phyloP scores from a whole-genome alignment of 1,140 invertebrate species.

The Zaprionus gabonicus region DNA sequence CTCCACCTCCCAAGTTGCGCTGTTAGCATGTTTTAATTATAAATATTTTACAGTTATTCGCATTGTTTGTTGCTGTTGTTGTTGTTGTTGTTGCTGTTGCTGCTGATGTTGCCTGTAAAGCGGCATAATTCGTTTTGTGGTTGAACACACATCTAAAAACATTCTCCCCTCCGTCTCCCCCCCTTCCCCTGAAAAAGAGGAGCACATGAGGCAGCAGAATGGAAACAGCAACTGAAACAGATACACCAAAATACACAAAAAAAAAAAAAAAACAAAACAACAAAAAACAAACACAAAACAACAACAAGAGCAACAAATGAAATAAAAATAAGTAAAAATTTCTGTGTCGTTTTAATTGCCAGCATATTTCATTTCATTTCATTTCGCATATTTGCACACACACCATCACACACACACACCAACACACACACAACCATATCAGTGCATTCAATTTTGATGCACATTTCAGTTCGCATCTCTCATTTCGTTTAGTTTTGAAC shows the following conservation, averaged over 20 bases:
- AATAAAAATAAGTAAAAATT: conserved; percentile 22
- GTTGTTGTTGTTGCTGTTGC: conserved; percentile 28
- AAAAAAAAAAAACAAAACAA: conserved; percentile 7
- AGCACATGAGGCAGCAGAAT: not conserved
- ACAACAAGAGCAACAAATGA: conserved; percentile 12
- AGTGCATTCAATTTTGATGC: conserved; percentile 38
- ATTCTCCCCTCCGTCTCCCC: not conserved
- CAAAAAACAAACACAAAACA: conserved; percentile 25
- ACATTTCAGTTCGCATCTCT: conserved; percentile 32
- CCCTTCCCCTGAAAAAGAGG: not conserved
- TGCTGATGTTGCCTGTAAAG: conserved; percentile 53
- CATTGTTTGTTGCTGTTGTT: conserved; percentile 26
- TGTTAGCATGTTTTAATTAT: conserved; percentile 66
- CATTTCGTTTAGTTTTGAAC: conserved; percentile 42
- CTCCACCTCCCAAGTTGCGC: not conserved
- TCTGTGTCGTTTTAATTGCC: conserved; percentile 72
- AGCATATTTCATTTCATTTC: conserved; percentile 74
- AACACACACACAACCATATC: not conserved
- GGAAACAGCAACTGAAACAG: conserved; percentile 23
- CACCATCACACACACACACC: not conserved
- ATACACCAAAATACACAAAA: not conserved
- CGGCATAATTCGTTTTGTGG: conserved; percentile 72
- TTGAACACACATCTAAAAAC: conserved; percentile 47
- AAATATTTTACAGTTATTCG: conserved; percentile 62
- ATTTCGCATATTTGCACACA: conserved; percentile 50